Conservation (phyloP, 2,113 vertebrate species). For the Megatriorchis doriae region DNA sequence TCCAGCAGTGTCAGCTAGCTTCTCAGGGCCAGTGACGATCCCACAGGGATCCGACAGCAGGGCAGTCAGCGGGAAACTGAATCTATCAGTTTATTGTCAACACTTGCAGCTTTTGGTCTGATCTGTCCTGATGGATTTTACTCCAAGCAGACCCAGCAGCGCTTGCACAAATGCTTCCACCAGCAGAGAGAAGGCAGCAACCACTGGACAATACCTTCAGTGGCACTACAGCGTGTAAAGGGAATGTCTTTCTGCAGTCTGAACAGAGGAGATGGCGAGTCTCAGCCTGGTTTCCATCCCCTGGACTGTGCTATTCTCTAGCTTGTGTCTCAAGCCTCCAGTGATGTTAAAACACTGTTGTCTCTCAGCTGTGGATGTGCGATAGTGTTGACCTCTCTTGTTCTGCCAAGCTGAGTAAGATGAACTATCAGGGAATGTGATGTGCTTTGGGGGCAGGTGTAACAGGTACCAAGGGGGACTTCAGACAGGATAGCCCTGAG, state of each 20-base stretch:
- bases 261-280: neutral
- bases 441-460: neutral
- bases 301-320: neutral
- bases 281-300: neutral
- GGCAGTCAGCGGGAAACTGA: neutral
- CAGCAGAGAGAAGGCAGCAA: neutral
- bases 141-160: neutral
- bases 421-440: neutral
- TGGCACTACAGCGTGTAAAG: rapidly evolving
- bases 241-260: neutral
- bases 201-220: neutral
- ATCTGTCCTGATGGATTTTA: neutral
- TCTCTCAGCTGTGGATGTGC: neutral
- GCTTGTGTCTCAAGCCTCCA: neutral
- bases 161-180: neutral
- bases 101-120: neutral
- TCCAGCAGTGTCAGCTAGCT: neutral
- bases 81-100: neutral
- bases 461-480: neutral
- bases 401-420: neutral
- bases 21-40: rapidly evolving
- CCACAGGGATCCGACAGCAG: neutral
- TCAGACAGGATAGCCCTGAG: neutral
- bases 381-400: neutral
- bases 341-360: neutral